These are phyloP conservation scores for Agelas oroides DNA, from an alignment of 37 sponge, comb jelly and placozoan genomes.

Conservation along the genomic window DNA sequence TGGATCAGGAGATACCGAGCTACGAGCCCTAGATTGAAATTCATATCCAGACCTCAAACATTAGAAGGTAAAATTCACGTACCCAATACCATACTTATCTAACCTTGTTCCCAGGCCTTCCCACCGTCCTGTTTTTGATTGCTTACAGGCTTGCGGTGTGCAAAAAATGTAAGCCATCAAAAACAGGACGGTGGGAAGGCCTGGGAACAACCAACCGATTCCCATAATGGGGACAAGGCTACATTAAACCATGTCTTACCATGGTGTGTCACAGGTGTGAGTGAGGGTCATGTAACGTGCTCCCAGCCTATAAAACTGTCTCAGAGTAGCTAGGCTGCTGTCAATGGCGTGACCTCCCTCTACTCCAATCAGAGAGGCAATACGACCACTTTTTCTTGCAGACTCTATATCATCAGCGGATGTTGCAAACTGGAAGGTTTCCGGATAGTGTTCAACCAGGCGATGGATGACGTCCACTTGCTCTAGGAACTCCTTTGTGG, in stretches of 20 bases:
- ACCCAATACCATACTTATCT: too few species aligned
- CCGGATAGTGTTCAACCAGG: constrained; percentile 67
- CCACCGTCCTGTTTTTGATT: too few species aligned
- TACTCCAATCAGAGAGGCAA: constrained; percentile 82
- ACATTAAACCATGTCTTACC: constrained; percentile 36
- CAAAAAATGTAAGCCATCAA: too few species aligned
- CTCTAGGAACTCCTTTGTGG: constrained; percentile 65
- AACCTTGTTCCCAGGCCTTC: too few species aligned
- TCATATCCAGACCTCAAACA: too few species aligned
- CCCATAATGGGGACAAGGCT: not conserved
- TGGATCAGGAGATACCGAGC: not conserved
- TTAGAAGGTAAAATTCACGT: too few species aligned
- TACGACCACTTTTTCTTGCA: constrained; percentile 2
- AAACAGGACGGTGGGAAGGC: too few species aligned
- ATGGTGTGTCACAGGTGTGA: constrained; percentile 81
- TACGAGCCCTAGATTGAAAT: constrained; percentile 2
- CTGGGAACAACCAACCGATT: too few species aligned
- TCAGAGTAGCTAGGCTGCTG: constrained; percentile 76
- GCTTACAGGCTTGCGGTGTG: too few species aligned
- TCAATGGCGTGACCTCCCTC: constrained; percentile 89
- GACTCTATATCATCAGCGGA: constrained; percentile 45
- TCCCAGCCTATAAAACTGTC: constrained; percentile 80
- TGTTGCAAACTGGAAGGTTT: constrained; percentile 63
- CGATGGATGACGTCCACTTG: constrained; percentile 79
- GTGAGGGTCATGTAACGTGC: constrained; percentile 87